phyloP scores from a whole-genome alignment of 2,888 invertebrate genomes.

The Rhagium mordax region DNA sequence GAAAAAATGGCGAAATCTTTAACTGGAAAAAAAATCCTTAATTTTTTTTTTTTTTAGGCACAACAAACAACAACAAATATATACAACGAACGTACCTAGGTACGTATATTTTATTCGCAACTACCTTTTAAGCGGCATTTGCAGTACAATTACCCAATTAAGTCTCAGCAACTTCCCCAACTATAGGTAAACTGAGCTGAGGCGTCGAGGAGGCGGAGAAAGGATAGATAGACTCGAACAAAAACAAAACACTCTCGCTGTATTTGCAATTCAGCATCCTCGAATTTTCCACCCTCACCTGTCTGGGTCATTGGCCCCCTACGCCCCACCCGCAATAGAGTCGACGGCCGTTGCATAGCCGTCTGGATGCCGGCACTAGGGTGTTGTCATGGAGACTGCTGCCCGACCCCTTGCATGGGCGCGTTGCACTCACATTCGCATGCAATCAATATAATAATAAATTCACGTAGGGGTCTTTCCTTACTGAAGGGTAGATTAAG shows the following conservation, averaged over 20 bases:
- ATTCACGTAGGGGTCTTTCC: conserved; percentile 18
- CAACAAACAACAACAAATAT: too few relatives aligned
- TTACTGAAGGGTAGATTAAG: conserved; percentile 11
- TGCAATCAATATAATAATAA: conserved; percentile 38
- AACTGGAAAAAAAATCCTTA: too few relatives aligned
- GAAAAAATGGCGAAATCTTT: too few relatives aligned
- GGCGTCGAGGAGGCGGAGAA: not conserved
- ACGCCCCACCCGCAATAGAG: conserved; percentile 37
- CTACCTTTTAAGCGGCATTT: not conserved
- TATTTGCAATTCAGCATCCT: conserved; percentile 44
- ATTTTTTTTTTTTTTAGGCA: too few relatives aligned
- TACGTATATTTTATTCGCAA: not conserved
- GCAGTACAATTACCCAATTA: not conserved
- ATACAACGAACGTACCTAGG: not conserved
- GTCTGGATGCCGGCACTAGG: conserved; percentile 67
- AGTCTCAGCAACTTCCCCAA: not conserved
- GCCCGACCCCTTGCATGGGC: conserved; percentile 50
- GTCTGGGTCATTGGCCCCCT: conserved; percentile 56
- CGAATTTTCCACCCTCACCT: conserved; percentile 53
- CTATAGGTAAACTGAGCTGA: not conserved
- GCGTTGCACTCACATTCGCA: conserved; percentile 42
- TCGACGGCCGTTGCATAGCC: conserved; percentile 55
- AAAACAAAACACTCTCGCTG: conserved; percentile 38
- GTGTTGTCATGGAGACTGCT: conserved; percentile 69
- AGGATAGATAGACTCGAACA: conserved; percentile 15